Evolutionary conservation across 1,140 invertebrate species (phyloP).

Genomic region (Meloidogyne floridensis): DNA sequence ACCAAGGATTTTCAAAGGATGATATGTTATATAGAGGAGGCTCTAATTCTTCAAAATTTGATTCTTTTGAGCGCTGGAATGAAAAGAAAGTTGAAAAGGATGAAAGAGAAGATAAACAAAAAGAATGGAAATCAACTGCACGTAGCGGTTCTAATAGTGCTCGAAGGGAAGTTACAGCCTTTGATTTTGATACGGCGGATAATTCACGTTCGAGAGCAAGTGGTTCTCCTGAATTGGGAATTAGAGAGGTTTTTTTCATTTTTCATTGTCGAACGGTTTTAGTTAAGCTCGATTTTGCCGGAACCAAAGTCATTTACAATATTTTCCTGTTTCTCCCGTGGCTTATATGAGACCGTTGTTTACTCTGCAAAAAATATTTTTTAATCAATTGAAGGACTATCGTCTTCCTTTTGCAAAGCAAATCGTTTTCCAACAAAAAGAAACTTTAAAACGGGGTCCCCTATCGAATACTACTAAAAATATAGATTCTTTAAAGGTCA

Average conservation of each 20-base stretch:
- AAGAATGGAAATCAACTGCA: neutral
- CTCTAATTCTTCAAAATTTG: slow-evolving; percentile 27
- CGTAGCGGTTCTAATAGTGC: neutral
- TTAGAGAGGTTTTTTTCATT: slow-evolving; percentile 31
- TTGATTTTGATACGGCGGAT: slow-evolving; percentile 35
- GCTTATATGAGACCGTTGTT: too few species aligned
- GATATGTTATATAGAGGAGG: slow-evolving; percentile 49
- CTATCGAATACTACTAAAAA: too few species aligned
- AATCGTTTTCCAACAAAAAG: too few species aligned
- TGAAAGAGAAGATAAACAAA: neutral
- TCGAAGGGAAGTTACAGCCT: slow-evolving; percentile 39
- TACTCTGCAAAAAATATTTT: too few species aligned
- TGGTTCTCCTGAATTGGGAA: slow-evolving; percentile 40
- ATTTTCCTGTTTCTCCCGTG: too few species aligned
- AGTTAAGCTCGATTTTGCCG: too few species aligned
- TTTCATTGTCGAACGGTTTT: neutral
- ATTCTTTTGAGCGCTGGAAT: slow-evolving; percentile 16
- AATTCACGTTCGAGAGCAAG: slow-evolving; percentile 20
- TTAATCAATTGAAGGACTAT: too few species aligned
- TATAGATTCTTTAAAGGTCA: too few species aligned
- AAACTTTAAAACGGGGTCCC: too few species aligned
- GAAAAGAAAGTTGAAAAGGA: slow-evolving; percentile 26
- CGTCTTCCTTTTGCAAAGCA: too few species aligned
- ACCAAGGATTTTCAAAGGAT: slow-evolving; percentile 57
- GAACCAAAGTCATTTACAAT: too few species aligned